A percentile compares a stretch with the other conserved stretches of the same genome.
Evolutionary conservation across 2,797 vertebrate species (phyloP).

Genomic region (Hyperoplus lanceolatus): DNA sequence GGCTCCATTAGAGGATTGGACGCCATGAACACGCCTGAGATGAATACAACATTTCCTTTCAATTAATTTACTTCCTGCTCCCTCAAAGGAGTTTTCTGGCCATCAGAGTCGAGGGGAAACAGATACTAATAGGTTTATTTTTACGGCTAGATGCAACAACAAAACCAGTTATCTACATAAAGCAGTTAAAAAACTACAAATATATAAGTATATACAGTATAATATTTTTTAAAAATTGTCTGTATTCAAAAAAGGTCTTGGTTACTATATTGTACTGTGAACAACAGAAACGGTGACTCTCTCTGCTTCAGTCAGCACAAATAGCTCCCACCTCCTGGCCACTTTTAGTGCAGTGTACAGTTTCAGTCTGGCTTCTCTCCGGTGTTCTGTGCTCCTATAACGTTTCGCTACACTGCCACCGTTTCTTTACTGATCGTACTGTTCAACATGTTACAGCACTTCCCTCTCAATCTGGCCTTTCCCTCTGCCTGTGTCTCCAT

Average conservation of each 20-base stretch:
- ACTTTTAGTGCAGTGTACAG: constrained; percentile 53
- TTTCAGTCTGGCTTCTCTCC: constrained; percentile 65
- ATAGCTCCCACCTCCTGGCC: constrained; percentile 24
- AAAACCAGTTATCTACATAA: background rate
- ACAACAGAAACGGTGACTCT: constrained; percentile 24
- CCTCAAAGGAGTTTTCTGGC: constrained; percentile 29
- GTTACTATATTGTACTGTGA: constrained; percentile 2
- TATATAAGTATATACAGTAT: background rate
- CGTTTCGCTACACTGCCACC: constrained; percentile 42
- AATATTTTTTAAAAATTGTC: background rate
- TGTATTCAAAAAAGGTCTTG: background rate
- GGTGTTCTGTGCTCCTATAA: constrained; percentile 57
- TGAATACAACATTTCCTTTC: constrained; percentile 58
- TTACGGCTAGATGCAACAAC: constrained; percentile 4
- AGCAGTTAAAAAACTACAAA: background rate
- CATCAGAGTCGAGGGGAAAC: constrained; percentile 22
- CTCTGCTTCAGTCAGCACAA: constrained; percentile 32
- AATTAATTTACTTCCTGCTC: constrained; percentile 45
- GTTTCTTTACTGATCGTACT: constrained; percentile 52
- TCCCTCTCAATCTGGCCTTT: constrained; percentile 51
- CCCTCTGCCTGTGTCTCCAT: constrained; percentile 41
- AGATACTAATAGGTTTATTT: constrained; percentile 11
- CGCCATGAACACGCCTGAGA: constrained; percentile 51
- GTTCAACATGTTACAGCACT: constrained; percentile 58
- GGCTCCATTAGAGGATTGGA: constrained; percentile 68